A percentile compares a stretch with the other conserved stretches of the same genome.
phyloP scores from a whole-genome alignment of 2,888 invertebrate genomes.

The Syrphus vitripennis region DNA sequence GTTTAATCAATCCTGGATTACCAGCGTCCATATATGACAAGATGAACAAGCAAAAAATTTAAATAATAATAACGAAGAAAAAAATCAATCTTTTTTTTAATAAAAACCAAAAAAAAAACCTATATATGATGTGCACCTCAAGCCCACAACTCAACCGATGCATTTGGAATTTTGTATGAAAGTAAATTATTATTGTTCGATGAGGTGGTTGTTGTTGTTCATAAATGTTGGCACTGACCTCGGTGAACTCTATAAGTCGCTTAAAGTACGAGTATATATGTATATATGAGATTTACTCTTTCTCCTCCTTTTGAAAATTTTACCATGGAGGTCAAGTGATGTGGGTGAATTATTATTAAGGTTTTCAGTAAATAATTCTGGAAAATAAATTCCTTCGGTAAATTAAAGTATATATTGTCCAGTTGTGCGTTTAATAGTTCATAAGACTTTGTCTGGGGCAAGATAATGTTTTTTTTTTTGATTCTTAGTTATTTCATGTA shows the following conservation, averaged over 20 bases:
- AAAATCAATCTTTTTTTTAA: slow-evolving; percentile 35
- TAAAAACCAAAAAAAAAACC: neutral
- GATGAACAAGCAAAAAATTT: slow-evolving; percentile 21
- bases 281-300: slow-evolving; percentile 33
- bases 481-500: neutral
- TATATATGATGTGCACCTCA: neutral
- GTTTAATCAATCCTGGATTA: slow-evolving; percentile 49
- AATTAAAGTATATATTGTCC: neutral
- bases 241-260: slow-evolving; percentile 33
- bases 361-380: neutral
- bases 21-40: slow-evolving; percentile 2
- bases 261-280: no score
- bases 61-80: slow-evolving; percentile 35
- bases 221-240: slow-evolving; percentile 51
- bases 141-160: neutral
- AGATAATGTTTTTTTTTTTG: neutral
- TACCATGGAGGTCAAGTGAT: slow-evolving; percentile 22
- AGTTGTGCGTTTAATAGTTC: slow-evolving; percentile 47
- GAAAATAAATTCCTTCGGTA: slow-evolving; percentile 13
- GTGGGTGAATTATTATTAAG: slow-evolving; percentile 27
- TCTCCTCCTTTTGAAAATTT: neutral
- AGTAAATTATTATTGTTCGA: neutral
- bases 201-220: slow-evolving; percentile 19
- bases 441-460: slow-evolving; percentile 20
- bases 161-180: neutral